Evolutionary conservation across 2,888 invertebrate genomes (phyloP), one percentile per base, ranked within the genome.

Genomic region (Tetragonisca angustula): DNA sequence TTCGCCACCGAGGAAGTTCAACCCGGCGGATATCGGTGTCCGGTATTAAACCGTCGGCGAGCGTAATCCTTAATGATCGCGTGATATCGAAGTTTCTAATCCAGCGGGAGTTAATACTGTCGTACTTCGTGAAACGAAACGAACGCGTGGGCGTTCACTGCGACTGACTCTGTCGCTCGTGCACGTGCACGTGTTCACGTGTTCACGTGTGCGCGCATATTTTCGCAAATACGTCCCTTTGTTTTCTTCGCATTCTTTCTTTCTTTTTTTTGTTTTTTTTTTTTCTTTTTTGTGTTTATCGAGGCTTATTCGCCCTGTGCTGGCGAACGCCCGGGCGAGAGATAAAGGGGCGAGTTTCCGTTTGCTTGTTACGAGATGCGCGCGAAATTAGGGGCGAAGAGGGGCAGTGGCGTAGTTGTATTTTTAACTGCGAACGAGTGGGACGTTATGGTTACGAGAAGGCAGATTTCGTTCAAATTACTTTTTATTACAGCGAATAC

Each of bases 1-100:
- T 68, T 65, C 59, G 68, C 17, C 43, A 2, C 43, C 4, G 32
- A 32, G 13, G 9, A 36, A 9, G 52, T 36, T 62, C 32, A 24
- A 19, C 21, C 19, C 1, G 19, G 0, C 49, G 67, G 79, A 70
- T 86, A 86, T 86, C 75, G 76, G 76, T 64, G 62, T 43, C 21
- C 65, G 68, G 79, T 62, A 79, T 84, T 83, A 81, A 74, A 80
- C n/a, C 27, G 70, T 64, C 69, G 36, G 43, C 78, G 64, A 59
- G 32, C 21, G 68, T 87, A 78, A 86, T 86, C 78, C 61, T 59
- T 86, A 87, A 86, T 80, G 87, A 81, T 76, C 77, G 69, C 72
- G 21, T n/a, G 64, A 54, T 61, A 65, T 65, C 11, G 75, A 24
- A 50, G 67, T 64, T 36, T 59, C 32, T 85, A 75, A 82, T 79